phyloP scores from a whole-genome alignment of 1,140 invertebrate genomes.

The Megalopta genalis region DNA sequence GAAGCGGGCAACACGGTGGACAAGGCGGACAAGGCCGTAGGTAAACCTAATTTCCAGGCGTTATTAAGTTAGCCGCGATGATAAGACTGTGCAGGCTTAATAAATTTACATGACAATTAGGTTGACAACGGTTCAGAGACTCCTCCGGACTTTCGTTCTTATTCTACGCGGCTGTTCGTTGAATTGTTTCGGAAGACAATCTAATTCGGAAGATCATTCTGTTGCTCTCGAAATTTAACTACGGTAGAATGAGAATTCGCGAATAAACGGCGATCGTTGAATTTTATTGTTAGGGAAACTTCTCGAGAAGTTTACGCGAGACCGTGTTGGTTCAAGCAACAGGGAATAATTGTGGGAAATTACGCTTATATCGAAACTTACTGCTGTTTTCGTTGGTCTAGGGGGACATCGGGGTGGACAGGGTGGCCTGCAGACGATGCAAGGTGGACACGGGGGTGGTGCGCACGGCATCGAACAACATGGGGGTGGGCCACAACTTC shows the following conservation, averaged over 20 bases:
- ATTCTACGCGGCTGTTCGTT: no score
- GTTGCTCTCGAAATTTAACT: no score
- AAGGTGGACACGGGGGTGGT: neutral
- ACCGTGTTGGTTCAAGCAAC: no score
- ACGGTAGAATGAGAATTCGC: no score
- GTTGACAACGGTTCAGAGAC: neutral
- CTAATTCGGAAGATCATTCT: no score
- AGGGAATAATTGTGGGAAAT: no score
- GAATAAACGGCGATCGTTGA: no score
- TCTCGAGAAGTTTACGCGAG: no score
- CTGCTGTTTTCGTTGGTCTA: slow-evolving; percentile 49
- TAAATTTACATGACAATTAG: neutral
- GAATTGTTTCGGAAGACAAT: no score
- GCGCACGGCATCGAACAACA: neutral
- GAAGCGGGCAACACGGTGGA: slow-evolving; percentile 54
- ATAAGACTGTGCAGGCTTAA: neutral
- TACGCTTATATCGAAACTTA: slow-evolving; percentile 20
- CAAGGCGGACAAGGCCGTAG: slow-evolving; percentile 55
- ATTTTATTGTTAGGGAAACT: no score
- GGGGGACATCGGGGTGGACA: slow-evolving; percentile 40
- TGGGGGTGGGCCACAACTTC: neutral
- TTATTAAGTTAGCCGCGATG: slow-evolving; percentile 16
- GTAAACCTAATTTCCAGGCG: slow-evolving; percentile 57
- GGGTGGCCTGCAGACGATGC: slow-evolving; percentile 38
- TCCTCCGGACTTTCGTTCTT: neutral